Evolutionary conservation across 35 echinoderm and acorn worm species (phyloP), one percentile per base, ranked within the genome.

Genomic region (Amphiura filiformis): DNA sequence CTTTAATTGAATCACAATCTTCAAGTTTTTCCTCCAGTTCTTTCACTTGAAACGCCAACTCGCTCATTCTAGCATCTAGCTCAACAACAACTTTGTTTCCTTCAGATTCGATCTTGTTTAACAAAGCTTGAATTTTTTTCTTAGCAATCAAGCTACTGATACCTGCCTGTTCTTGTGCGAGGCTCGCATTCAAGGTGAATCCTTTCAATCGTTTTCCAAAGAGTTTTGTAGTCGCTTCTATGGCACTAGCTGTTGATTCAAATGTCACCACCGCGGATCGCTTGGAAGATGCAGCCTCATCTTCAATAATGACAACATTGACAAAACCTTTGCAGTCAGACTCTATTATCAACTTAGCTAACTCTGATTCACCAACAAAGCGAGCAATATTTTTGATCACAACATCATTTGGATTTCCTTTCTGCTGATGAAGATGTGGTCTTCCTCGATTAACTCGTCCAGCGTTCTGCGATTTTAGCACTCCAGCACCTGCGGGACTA

Each of bases 371-470:
- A 34, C 35, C n/a, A 15, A 85, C 20, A 17, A 26, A 33, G 64
- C 52, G 56, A 0, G 83, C 49, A 17, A 85, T 56, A 65, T 85
- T 37, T 35, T 31, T 39, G 34, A 85, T 35, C 9, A 85, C 32
- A 61, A 85, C 33, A 44, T 85, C 83, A 37, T 75, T 85, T 4
- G 52, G 52, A 85, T 70, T 85, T 85, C 44, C 9, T 28, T 52
- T 47, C 31, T 32, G 44, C 41, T 47, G 41, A 9, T 47, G 41
- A 47, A 17, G 41, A 9, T 17, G 4, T 47, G 41, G 17, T 17
- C 41, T 47, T 9, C 17, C 41, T n/a, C 41, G 17, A 47, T 4
- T 47, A 17, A 17, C 17, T 47, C 17, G 41, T 4, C 17, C 17
- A 17, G 17, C 41, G 41, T 47, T 47, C 17, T 47, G 4, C 17